Base-by-base conservation (phyloP, 1,140 invertebrate species). In the Elymnias hypermnestra region DNA sequence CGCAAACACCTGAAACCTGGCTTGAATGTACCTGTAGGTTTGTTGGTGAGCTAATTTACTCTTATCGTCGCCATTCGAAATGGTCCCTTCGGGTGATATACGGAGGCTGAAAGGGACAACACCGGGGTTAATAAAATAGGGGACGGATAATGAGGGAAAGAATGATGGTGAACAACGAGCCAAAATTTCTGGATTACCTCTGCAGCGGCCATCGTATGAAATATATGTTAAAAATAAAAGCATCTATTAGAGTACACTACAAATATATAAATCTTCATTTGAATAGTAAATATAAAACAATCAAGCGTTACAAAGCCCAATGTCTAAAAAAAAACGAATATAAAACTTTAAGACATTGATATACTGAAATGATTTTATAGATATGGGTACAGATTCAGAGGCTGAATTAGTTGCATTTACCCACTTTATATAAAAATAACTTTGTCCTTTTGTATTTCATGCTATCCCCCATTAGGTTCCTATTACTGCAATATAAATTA, bases 31-130 rank as follows among this genome's bases (percentile, higher is more conserved):
- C 93, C 92, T 94, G 87, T 95, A 95, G 18, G 94, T 95, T 88
- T 94, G 93, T 69, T 94, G 92, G 84, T 93, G 92, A 71, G 89
- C 90, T 58, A 93, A 87, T 83, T 91, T 92, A 77, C 88, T 90
- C 68, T 92, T 91, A 68, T 93, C 92, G 36, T 92, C 91, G 68
- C 79, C 78, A 78, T 87, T 88, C 19, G 84, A 63, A 51, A 84
- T 63, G 65, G 69, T 79, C 72, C 73, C 81, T 64, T 83, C 83
- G 67, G 83, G 83, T 77, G 79, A 86, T 65, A 85, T 79, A 75
- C 83, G 82, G 75, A 72, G 57, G 71, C 86, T 86, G 78, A 72
- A 86, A 86, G 72, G 75, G 83, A 83, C 76, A 84, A 83, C 67
- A 78, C 72, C 71, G 76, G 71, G 73, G 69, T 75, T 75, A 81